Evolutionary conservation across 2,888 invertebrate species (phyloP), one percentile per base, ranked within the genome.

Genomic region (Trachelus tabidus): DNA sequence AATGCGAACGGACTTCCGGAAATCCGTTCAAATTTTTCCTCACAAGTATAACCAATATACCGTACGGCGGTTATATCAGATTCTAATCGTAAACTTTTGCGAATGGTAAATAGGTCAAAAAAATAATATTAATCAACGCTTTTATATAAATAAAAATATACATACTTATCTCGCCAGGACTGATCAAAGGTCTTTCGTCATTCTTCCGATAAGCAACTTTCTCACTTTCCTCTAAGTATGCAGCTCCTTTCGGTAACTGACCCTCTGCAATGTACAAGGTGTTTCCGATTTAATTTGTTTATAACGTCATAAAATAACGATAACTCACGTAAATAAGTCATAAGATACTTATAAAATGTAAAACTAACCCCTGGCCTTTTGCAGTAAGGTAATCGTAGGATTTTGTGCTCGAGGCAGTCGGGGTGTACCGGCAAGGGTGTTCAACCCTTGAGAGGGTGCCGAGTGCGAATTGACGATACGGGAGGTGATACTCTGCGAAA

Each of bases 321-420:
- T 23, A 68, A 76, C 35, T 68, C 12, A 23, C 37, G 37, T 34
- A 31, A 75, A 23, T 33, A 75, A 74, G 31, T 73, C 56, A 12
- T 68, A 81, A 33, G n/a, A 68, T 23, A 56, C n/a, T 78, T 35
- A 69, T 34, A 4, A 68, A 68, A 34, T 79, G 75, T 74, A 68
- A 35, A 74, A 86, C 89, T 89, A 92, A 97, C 97, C 97, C 95
- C 97, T 94, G 78, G 96, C 96, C 92, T 97, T 97, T 92, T 97
- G 97, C 80, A 97, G 93, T 69, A 97, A 92, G 1, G 97, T 97
- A 85, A 97, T 96, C 11, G 97, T 97, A 0, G 97, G 97, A 92
- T 96, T 97, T 92, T 97, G 97, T 2, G 96, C 96, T 85, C 94
- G 94, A 4, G 97, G 97, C 85, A 97, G 92, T 83, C 93, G 91